These are phyloP conservation scores for Pseudotriccus pelzelni DNA, from an alignment of 2,797 vertebrate genomes.

Conservation along the genomic window DNA sequence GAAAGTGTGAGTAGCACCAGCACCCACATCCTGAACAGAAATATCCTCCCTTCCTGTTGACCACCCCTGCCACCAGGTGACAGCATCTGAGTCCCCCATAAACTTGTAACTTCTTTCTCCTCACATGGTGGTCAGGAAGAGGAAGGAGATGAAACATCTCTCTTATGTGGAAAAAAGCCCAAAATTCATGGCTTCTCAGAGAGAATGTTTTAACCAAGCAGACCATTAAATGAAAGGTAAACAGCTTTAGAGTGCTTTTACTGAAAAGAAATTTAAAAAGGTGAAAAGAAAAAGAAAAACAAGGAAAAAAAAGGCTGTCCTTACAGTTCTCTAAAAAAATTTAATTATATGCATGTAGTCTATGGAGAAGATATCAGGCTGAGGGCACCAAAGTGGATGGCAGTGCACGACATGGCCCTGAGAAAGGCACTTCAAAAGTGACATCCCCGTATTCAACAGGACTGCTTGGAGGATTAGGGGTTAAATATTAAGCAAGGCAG, in stretches of 20 bases:
- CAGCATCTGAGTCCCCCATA: not conserved
- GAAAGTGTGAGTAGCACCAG: not conserved
- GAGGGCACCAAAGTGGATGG: accelerated
- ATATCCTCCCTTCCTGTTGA: not conserved
- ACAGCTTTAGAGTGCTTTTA: not conserved
- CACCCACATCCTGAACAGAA: not conserved
- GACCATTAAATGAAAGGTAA: not conserved
- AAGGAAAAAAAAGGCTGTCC: accelerated
- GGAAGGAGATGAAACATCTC: not conserved
- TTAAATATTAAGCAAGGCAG: not conserved
- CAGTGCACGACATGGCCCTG: not conserved
- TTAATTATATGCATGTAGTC: not conserved
- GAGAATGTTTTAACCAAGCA: not conserved
- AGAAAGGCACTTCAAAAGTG: not conserved
- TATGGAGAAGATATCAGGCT: not conserved
- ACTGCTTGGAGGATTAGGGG: not conserved
- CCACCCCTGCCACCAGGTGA: not conserved
- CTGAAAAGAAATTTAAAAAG: not conserved
- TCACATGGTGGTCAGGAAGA: not conserved
- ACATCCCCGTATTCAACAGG: accelerated
- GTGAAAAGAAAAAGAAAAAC: too few species aligned
- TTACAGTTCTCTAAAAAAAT: not conserved
- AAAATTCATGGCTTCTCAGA: not conserved
- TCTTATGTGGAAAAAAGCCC: not conserved
- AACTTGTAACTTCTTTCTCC: not conserved